Percentiles rank a stretch among this genome's conserved stretches.
Evolutionary conservation across 2,888 invertebrate genomes (phyloP).

Genomic region (Drosophila affinis): DNA sequence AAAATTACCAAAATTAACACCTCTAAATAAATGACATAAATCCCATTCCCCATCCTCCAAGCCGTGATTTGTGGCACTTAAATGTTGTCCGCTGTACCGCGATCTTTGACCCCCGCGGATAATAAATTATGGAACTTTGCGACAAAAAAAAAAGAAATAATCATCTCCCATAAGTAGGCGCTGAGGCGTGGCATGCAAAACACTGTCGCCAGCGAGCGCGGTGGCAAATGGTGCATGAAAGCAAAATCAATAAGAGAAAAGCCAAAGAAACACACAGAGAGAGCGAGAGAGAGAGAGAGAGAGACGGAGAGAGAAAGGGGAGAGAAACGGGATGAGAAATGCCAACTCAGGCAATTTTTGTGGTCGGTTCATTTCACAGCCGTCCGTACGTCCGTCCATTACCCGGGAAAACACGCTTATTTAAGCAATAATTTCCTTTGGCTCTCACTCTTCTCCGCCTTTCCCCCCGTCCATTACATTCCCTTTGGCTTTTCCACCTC

Average conservation of each 20-base stretch:
- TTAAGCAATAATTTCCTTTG: constrained; percentile 74
- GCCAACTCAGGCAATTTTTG: constrained; percentile 69
- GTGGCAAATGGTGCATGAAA: constrained; percentile 70
- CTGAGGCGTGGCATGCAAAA: constrained; percentile 57
- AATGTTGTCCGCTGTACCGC: constrained; percentile 11
- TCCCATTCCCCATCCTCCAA: background rate
- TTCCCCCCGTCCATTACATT: background rate
- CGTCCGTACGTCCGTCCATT: constrained; percentile 20
- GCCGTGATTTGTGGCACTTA: constrained; percentile 31
- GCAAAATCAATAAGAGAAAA: constrained; percentile 63
- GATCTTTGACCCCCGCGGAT: background rate
- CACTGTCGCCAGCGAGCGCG: constrained; percentile 19
- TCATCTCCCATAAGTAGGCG: constrained; percentile 18
- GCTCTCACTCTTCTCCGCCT: constrained; percentile 55
- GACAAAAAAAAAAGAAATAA: constrained; percentile 33
- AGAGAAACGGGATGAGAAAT: constrained; percentile 17
- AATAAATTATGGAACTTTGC: constrained; percentile 57
- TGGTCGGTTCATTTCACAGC: constrained; percentile 69
- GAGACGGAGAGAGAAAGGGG: background rate
- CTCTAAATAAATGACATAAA: background rate
- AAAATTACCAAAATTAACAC: background rate
- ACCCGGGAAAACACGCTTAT: constrained; percentile 68
- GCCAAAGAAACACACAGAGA: constrained; percentile 11
- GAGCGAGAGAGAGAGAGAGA: constrained; percentile 8
- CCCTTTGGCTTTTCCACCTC: background rate